Evolutionary conservation across 2,113 vertebrate species (phyloP).

Genomic region (Gopherus flavomarginatus): DNA sequence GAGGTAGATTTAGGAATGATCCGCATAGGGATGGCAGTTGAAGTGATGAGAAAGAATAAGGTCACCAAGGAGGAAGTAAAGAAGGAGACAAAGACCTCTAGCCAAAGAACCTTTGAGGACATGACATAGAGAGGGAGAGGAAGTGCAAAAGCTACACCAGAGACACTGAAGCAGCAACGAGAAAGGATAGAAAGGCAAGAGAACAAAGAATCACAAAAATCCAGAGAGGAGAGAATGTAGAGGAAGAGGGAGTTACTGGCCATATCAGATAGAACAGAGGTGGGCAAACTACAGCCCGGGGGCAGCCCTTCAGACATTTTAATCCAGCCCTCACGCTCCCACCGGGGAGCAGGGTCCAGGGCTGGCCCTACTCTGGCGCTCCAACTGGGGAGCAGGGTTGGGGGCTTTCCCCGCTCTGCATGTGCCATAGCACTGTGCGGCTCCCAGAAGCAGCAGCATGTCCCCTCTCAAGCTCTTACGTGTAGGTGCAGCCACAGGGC

Average conservation of each 20-base stretch:
- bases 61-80: background rate
- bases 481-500: no score
- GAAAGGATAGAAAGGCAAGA: background rate
- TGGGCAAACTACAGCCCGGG: no score
- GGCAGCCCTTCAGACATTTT: no score
- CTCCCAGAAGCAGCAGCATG: no score
- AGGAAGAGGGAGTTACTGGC: background rate
- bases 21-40: background rate
- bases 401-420: no score
- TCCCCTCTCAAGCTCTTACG: no score
- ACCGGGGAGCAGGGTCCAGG: no score
- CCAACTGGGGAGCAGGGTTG: no score
- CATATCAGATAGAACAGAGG: background rate
- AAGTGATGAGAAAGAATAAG: background rate
- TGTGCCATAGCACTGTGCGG: no score
- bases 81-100: background rate
- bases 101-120: background rate
- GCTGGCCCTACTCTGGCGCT: no score
- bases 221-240: background rate
- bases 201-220: background rate
- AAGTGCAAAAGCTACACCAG: fast-evolving
- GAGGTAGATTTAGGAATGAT: background rate
- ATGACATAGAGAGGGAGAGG: background rate
- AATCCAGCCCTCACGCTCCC: no score
- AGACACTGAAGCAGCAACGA: fast-evolving